Conservation (phyloP, 2,797 vertebrate species). For the Holocentrus rufus region DNA sequence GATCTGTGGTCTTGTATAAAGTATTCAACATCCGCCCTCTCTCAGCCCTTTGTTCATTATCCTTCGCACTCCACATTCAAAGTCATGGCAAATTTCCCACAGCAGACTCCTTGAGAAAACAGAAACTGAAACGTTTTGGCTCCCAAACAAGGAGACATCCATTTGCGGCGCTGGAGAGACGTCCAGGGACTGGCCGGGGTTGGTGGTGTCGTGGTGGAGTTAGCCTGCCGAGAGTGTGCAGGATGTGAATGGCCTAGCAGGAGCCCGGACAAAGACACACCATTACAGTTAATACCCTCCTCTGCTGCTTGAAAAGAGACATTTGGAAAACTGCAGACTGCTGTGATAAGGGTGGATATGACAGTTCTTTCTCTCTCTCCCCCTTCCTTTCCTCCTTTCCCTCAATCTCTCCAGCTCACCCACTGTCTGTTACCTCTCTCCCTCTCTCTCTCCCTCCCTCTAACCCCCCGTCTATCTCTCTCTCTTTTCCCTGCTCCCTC, state of each 20-base stretch:
- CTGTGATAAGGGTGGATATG: slow-evolving; percentile 79
- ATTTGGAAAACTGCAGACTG: slow-evolving; percentile 73
- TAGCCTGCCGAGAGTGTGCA: slow-evolving; percentile 45
- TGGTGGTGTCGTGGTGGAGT: slow-evolving; percentile 37
- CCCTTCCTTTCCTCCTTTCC: slow-evolving; percentile 48
- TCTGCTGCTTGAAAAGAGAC: slow-evolving; percentile 72
- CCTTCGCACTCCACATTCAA: slow-evolving; percentile 8
- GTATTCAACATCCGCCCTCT: slow-evolving; percentile 28
- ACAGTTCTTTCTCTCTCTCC: slow-evolving; percentile 64
- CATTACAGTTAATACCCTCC: slow-evolving; percentile 77
- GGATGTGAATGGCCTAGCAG: slow-evolving; percentile 53
- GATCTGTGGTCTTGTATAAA: slow-evolving; percentile 33
- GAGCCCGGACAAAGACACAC: slow-evolving; percentile 66
- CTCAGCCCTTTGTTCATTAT: slow-evolving; percentile 18
- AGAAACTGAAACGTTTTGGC: slow-evolving; percentile 30
- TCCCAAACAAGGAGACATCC: slow-evolving; percentile 26
- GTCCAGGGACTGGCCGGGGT: slow-evolving; percentile 27
- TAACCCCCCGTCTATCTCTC: slow-evolving; percentile 31
- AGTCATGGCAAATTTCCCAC: slow-evolving; percentile 22
- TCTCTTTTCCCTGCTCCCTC: slow-evolving; percentile 29
- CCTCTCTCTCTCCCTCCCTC: slow-evolving; percentile 44
- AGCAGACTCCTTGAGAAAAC: slow-evolving; percentile 17
- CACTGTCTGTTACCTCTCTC: slow-evolving; percentile 39
- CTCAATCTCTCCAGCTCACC: slow-evolving; percentile 53
- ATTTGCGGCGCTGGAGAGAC: slow-evolving; percentile 45